These are phyloP conservation scores for Phaetusa simplex DNA, from an alignment of 2,113 vertebrate genomes.

Conservation along the genomic window DNA sequence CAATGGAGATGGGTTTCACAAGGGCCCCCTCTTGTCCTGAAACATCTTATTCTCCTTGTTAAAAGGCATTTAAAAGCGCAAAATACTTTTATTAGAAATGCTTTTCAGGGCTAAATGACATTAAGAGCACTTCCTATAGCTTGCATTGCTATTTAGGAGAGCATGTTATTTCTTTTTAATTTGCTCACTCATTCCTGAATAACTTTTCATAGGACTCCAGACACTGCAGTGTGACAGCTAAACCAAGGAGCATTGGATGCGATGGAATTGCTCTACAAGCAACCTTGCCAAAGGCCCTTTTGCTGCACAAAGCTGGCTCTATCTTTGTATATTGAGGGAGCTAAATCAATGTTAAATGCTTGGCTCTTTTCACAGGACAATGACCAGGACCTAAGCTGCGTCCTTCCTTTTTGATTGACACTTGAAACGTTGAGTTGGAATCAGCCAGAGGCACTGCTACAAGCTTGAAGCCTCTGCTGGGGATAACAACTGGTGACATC, in stretches of 20 bases:
- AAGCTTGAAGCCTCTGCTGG: slow-evolving; percentile 93
- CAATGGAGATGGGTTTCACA: not conserved
- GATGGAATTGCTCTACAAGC: slow-evolving; percentile 92
- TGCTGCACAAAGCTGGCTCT: slow-evolving; percentile 87
- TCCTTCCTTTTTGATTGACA: slow-evolving; percentile 96
- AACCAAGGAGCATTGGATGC: slow-evolving; percentile 86
- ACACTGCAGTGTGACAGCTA: slow-evolving; percentile 88
- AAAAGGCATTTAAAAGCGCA: slow-evolving; percentile 65
- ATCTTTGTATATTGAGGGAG: slow-evolving; percentile 94
- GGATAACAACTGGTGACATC: slow-evolving; percentile 99
- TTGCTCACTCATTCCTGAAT: slow-evolving; percentile 85
- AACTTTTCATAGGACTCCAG: slow-evolving; percentile 84
- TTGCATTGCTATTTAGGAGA: slow-evolving; percentile 78
- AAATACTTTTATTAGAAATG: slow-evolving; percentile 70
- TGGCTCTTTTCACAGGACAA: slow-evolving; percentile 97
- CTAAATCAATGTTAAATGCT: slow-evolving; percentile 95
- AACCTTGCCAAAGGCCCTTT: slow-evolving; percentile 98
- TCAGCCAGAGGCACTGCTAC: slow-evolving; percentile 96
- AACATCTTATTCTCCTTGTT: slow-evolving; percentile 36
- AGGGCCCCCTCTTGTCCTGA: not conserved
- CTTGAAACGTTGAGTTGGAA: slow-evolving; percentile 98
- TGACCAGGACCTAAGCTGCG: slow-evolving; percentile 92
- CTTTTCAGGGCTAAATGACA: slow-evolving; percentile 79
- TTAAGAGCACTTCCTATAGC: slow-evolving; percentile 71
- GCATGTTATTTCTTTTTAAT: slow-evolving; percentile 83